Evolutionary conservation across 2,888 invertebrate genomes (phyloP).

Genomic region (Nemoura dubitans): DNA sequence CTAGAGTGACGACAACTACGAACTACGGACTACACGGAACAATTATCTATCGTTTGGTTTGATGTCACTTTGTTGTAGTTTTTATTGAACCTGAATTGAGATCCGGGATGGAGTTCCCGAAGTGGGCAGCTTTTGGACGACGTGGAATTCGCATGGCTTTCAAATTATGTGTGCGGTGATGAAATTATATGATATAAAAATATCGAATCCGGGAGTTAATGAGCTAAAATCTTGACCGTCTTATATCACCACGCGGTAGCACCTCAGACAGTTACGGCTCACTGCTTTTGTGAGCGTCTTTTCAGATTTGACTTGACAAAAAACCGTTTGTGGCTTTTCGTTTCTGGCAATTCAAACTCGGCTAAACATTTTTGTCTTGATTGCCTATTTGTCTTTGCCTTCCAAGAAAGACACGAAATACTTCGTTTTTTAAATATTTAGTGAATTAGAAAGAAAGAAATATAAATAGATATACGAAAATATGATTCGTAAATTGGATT

Average conservation of each 20-base stretch:
- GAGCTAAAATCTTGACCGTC: not conserved
- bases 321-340: not conserved
- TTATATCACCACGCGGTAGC: not conserved
- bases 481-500: too few species aligned
- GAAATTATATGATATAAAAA: not conserved
- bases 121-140: not conserved
- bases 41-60: not conserved
- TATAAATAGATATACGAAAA: too few species aligned
- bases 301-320: not conserved
- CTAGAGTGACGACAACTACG: too few species aligned
- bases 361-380: not conserved
- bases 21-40: too few species aligned
- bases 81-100: not conserved
- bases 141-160: not conserved
- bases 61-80: not conserved
- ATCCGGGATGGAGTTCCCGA: not conserved
- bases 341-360: not conserved
- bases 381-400: too few species aligned
- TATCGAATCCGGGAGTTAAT: not conserved
- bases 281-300: not conserved
- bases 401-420: too few species aligned
- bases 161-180: not conserved
- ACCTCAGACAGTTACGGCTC: not conserved
- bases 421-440: too few species aligned
- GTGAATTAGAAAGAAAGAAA: too few species aligned